These are phyloP conservation scores for Poecilia gillii DNA, from an alignment of 2,797 vertebrate genomes.

Conservation along the genomic window DNA sequence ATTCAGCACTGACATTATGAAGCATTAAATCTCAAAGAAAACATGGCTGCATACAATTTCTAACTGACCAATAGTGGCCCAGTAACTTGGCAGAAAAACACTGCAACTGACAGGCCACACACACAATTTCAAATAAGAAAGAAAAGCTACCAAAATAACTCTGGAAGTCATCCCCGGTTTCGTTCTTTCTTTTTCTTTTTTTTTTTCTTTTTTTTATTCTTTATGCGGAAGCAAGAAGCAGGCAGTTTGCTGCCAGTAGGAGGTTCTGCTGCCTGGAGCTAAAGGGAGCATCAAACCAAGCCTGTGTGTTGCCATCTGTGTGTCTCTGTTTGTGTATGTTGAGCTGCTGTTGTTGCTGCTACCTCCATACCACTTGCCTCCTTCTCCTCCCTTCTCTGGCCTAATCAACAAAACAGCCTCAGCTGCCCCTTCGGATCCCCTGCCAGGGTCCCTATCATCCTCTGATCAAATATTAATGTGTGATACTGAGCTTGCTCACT, in stretches of 20 bases:
- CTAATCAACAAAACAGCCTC: slow-evolving; percentile 96
- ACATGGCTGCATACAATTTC: not conserved
- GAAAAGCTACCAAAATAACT: slow-evolving; percentile 68
- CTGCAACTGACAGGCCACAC: slow-evolving; percentile 44
- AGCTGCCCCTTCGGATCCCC: slow-evolving; percentile 97
- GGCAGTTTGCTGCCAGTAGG: slow-evolving; percentile 82
- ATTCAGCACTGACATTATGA: not conserved
- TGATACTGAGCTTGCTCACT: slow-evolving; percentile 99
- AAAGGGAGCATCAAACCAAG: slow-evolving; percentile 79
- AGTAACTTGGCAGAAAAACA: not conserved
- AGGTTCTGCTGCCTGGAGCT: slow-evolving; percentile 81
- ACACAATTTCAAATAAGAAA: slow-evolving; percentile 59
- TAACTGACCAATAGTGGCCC: not conserved
- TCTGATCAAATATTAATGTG: slow-evolving; percentile 99
- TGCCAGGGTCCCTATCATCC: slow-evolving; percentile 99
- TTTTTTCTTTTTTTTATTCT: slow-evolving; percentile 27
- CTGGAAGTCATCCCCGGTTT: slow-evolving; percentile 69
- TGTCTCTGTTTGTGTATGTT: slow-evolving; percentile 76
- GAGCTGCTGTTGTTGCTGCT: slow-evolving; percentile 70
- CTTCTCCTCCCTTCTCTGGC: slow-evolving; percentile 85
- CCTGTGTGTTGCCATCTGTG: slow-evolving; percentile 58
- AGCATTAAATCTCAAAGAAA: not conserved
- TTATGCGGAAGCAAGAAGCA: slow-evolving; percentile 68
- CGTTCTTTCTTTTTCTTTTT: slow-evolving; percentile 31
- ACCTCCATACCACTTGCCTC: slow-evolving; percentile 60